These are phyloP conservation scores for Xestia c-nigrum DNA, from an alignment of 2,888 invertebrate species.

Conservation along the genomic window DNA sequence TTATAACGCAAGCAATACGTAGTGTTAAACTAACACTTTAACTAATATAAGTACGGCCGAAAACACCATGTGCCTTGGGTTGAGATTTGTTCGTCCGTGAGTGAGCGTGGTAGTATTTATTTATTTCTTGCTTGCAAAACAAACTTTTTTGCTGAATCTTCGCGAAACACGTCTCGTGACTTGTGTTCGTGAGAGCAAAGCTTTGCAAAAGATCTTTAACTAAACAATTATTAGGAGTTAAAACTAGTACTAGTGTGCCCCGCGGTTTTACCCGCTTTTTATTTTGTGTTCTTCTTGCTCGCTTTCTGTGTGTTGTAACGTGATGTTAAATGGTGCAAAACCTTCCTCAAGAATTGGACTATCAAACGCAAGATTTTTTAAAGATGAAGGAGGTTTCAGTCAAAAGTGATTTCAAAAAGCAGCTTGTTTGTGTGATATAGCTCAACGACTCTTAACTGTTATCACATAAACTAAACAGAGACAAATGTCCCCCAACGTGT, in stretches of 20 bases:
- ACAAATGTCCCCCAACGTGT: conserved; percentile 54
- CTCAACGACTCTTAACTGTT: conserved; percentile 36
- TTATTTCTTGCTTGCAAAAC: not conserved
- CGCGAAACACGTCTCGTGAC: not conserved
- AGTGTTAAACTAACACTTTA: not conserved
- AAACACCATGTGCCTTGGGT: no score
- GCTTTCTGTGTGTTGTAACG: not conserved
- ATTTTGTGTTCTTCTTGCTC: not conserved
- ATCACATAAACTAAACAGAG: conserved; percentile 42
- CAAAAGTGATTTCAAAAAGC: not conserved
- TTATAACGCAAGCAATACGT: not conserved
- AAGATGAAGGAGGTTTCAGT: not conserved
- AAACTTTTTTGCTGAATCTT: not conserved
- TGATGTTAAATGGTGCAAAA: not conserved
- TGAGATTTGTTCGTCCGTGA: no score
- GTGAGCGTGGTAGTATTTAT: not conserved
- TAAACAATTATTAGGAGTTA: not conserved
- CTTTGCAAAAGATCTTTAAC: not conserved
- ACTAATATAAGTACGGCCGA: not conserved
- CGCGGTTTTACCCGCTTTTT: not conserved
- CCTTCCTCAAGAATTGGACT: not conserved
- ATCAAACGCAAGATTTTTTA: not conserved
- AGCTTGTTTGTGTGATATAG: not conserved
- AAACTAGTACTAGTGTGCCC: not conserved
- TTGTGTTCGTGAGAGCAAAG: not conserved